Evolutionary conservation across 1,140 invertebrate genomes (phyloP), one percentile per base, ranked within the genome.

Genomic region (Babylonia areolata): DNA sequence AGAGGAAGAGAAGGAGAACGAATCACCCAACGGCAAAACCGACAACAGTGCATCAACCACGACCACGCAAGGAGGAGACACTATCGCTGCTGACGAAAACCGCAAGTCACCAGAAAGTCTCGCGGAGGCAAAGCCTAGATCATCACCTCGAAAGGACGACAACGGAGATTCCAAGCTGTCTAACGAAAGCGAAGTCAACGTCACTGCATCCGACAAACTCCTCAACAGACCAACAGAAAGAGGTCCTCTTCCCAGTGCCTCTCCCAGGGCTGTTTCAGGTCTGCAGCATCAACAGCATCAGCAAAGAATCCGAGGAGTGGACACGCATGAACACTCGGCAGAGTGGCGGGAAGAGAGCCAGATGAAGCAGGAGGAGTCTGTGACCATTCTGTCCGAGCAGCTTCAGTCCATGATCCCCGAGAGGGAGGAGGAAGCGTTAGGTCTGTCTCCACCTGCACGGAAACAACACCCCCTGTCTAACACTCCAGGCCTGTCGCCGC

Each of bases 351-450:
- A 75, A 28, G 82, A 84, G 39, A 73, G 35, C 3, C 71, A n/a
- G 40, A 33, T 46, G 64, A 84, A 75, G 40, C 64, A 75, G 35
- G 64, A 82, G 17, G 81, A 84, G n/a, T 84, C 82, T 1, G 64
- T 84, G 37, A 39, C 82, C 64, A 73, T 84, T 20, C 40, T 84
- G 37, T 73, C 82, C 3, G 9, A 69, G 37, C 82, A 84, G 39
- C 69, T 84, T 23, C 71, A 84, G 3, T 54, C 78, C 46, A 80
- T 80, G 78, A 31, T 80, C 37, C 35, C 37, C 11, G 75, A 12
- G 15, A 2, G 17, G 28, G 75, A 77, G 11, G 23, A 23, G 28
- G 58, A 64, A 12, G 5, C 58, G 28, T 23, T 6, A 5, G 12
- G 58, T 23, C 58, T 28, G 28, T 64, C 58, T 23, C 28, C 58